phyloP scores from a whole-genome alignment of 2,888 invertebrate genomes.

The Nephrotoma flavescens region DNA sequence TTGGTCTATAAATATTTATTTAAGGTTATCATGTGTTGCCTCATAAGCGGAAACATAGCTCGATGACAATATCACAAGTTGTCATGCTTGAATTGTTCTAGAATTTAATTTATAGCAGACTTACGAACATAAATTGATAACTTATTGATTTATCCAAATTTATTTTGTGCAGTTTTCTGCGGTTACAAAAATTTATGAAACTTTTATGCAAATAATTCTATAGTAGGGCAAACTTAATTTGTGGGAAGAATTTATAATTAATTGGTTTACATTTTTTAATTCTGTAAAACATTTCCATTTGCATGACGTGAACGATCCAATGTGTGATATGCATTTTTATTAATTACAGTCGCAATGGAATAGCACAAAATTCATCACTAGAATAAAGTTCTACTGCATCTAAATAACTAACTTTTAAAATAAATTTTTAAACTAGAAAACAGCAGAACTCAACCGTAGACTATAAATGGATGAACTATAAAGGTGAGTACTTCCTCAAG shows the following conservation, averaged over 20 bases:
- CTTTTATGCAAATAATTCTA: background rate
- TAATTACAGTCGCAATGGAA: background rate
- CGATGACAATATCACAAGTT: background rate
- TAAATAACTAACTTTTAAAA: too few species aligned
- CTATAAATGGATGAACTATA: too few species aligned
- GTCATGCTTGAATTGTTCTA: background rate
- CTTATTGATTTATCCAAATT: background rate
- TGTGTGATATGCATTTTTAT: background rate
- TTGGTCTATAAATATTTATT: background rate
- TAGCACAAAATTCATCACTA: background rate
- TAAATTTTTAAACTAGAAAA: too few species aligned
- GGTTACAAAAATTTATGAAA: background rate
- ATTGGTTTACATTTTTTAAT: background rate
- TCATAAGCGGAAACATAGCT: too few species aligned
- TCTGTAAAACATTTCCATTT: background rate
- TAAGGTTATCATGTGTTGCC: background rate
- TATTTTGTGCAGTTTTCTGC: background rate
- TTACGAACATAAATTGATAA: too few species aligned
- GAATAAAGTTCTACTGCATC: background rate
- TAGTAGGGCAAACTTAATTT: background rate
- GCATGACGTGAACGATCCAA: background rate
- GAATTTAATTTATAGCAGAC: background rate
- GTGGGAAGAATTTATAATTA: background rate
- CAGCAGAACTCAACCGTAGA: too few species aligned
- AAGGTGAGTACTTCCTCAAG: too few species aligned